Conservation (phyloP, 2,888 invertebrate genomes). For the Synanthedon vespiformis region DNA sequence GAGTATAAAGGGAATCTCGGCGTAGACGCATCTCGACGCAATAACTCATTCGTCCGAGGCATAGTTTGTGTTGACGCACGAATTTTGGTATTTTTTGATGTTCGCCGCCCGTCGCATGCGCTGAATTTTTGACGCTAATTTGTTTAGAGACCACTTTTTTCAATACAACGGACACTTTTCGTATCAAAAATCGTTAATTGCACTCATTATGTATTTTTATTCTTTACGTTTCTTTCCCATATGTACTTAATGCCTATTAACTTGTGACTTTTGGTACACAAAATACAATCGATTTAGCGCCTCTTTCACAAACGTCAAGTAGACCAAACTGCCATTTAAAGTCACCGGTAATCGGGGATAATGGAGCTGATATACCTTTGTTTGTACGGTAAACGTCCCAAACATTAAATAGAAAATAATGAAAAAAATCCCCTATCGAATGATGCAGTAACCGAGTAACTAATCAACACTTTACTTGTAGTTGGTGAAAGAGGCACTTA, state of each 20-base stretch:
- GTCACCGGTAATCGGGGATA: too few relatives aligned
- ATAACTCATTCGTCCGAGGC: conserved; percentile 35
- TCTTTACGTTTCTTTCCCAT: not conserved
- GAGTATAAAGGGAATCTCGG: not conserved
- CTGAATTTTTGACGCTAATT: conserved; percentile 38
- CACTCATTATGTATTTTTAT: not conserved
- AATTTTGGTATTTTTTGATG: conserved; percentile 30
- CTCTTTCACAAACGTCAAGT: too few relatives aligned
- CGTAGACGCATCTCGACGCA: conserved; percentile 5
- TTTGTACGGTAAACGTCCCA: too few relatives aligned
- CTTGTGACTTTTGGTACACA: too few relatives aligned
- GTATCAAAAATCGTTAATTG: conserved; percentile 8
- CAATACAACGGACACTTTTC: conserved; percentile 2
- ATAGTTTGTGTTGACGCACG: conserved; percentile 28
- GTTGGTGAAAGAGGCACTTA: too few relatives aligned
- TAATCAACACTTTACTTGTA: too few relatives aligned
- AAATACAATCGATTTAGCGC: too few relatives aligned
- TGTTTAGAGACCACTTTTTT: conserved; percentile 30
- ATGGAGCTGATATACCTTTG: too few relatives aligned
- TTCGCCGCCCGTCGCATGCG: conserved; percentile 27
- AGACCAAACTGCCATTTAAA: too few relatives aligned
- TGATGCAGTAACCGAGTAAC: too few relatives aligned
- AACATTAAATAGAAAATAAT: too few relatives aligned
- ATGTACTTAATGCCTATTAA: not conserved
- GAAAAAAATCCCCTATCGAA: too few relatives aligned